Evolutionary conservation across 2,797 vertebrate species (phyloP).

Genomic region (Steatocranus sp.): DNA sequence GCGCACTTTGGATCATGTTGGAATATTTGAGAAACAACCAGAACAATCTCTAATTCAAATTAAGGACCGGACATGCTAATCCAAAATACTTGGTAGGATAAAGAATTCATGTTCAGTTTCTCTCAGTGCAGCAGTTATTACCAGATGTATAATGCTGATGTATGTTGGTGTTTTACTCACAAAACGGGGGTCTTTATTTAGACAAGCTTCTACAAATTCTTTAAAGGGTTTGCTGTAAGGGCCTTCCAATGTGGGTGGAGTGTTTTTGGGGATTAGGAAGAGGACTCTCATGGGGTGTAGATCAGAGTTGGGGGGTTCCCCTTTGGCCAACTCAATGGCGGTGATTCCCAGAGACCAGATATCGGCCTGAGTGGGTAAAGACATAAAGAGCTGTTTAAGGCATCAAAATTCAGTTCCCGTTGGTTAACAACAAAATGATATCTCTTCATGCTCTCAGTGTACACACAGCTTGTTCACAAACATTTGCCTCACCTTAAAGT

Average conservation of each 20-base stretch:
- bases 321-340: slow-evolving; percentile 97
- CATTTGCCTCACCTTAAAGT: slow-evolving; percentile 87
- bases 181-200: slow-evolving; percentile 97
- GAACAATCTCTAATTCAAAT: neutral
- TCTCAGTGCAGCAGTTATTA: neutral
- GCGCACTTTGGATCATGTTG: neutral
- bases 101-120: neutral
- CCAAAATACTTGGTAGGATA: slow-evolving; percentile 5
- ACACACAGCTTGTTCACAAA: neutral
- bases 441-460: neutral
- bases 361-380: slow-evolving; percentile 81
- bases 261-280: slow-evolving; percentile 98
- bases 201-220: slow-evolving; percentile 97
- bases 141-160: neutral
- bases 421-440: neutral
- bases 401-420: neutral
- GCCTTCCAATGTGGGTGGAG: slow-evolving; percentile 92
- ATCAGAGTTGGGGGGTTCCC: slow-evolving; percentile 97
- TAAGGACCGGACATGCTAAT: neutral
- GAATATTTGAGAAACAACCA: neutral
- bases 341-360: slow-evolving; percentile 99
- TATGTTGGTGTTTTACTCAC: slow-evolving; percentile 75
- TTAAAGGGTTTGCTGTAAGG: slow-evolving; percentile 98
- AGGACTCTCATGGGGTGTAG: slow-evolving; percentile 98
- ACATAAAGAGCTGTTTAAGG: neutral